Conservation (phyloP, 2,888 invertebrate genomes). For the Diarsia brunnea region DNA sequence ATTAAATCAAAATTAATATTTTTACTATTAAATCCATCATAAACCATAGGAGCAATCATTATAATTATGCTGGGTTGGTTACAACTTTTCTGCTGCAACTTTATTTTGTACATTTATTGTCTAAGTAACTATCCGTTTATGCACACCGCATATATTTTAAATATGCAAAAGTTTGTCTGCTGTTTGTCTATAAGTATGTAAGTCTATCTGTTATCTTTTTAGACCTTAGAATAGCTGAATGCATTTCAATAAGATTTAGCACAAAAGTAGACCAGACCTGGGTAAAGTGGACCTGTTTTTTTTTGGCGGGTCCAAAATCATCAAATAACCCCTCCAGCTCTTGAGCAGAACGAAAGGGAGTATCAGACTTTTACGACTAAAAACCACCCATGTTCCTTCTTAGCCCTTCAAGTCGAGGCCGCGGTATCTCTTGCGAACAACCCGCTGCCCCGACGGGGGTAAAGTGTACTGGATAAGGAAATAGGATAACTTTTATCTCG, state of each 20-base stretch:
- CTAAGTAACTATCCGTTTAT: neutral
- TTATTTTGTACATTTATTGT: neutral
- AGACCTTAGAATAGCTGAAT: neutral
- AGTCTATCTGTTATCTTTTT: neutral
- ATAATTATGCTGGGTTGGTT: neutral
- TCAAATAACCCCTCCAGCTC: no score
- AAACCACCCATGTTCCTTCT: no score
- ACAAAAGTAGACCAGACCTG: neutral
- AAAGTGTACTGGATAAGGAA: no score
- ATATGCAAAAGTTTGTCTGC: neutral
- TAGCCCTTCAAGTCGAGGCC: no score
- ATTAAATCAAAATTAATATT: neutral
- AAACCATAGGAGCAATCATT: neutral
- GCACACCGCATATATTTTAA: neutral
- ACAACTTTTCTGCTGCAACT: neutral
- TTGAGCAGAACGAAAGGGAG: no score
- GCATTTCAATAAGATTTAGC: neutral
- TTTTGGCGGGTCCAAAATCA: no score
- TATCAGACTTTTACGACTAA: no score
- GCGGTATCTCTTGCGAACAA: no score
- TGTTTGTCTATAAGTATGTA: neutral
- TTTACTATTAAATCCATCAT: neutral
- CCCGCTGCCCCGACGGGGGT: no score
- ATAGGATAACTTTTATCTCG: neutral
- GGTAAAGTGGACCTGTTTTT: no score